Evolutionary conservation across 1,140 invertebrate genomes (phyloP).

Genomic region (Sitobion miscanthi): DNA sequence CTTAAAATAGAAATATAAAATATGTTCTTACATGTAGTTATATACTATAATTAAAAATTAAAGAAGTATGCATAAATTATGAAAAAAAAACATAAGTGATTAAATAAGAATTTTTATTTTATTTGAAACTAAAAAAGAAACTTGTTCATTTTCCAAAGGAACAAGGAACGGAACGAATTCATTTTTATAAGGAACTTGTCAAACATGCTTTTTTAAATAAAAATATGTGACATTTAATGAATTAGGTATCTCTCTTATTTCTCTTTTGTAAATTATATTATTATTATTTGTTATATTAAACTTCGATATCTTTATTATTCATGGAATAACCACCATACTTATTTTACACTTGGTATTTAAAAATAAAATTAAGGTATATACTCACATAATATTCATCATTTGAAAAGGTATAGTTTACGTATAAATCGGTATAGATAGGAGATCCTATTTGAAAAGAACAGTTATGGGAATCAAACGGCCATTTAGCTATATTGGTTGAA

Average conservation of each 20-base stretch:
- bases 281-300: neutral
- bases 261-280: neutral
- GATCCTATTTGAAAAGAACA: slow-evolving; percentile 29
- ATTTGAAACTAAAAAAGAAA: too few species aligned
- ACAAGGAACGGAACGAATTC: too few species aligned
- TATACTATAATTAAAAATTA: too few species aligned
- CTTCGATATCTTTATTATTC: neutral
- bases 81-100: too few species aligned
- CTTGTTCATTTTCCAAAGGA: too few species aligned
- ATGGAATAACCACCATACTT: neutral
- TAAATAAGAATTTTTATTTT: too few species aligned
- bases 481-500: slow-evolving; percentile 19
- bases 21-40: too few species aligned
- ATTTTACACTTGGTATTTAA: neutral
- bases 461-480: slow-evolving; percentile 48
- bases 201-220: too few species aligned
- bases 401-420: neutral
- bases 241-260: neutral
- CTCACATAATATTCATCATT: neutral
- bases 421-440: neutral
- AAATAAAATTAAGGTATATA: neutral
- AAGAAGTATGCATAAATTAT: too few species aligned
- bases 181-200: too few species aligned
- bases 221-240: too few species aligned
- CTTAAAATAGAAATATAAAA: too few species aligned